Percentiles rank a stretch among this genome's conserved stretches.
Conservation (phyloP, 2,797 vertebrate species). For the Phylloscopus collybita region DNA sequence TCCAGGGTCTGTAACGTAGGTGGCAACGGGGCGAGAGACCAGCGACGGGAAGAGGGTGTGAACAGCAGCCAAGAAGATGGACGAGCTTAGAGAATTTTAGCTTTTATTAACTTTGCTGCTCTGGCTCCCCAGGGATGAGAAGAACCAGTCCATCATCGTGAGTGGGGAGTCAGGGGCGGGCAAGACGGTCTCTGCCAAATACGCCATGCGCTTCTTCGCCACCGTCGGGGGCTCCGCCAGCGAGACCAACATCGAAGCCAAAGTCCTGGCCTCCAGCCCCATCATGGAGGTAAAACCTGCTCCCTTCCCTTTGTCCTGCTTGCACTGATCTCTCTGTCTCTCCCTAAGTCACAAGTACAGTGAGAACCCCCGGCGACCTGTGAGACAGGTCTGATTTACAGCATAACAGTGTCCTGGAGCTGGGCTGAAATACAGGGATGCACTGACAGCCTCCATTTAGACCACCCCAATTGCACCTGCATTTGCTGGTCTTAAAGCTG, state of each 20-base stretch:
- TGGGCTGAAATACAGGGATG: background rate
- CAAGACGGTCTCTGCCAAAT: constrained; percentile 96
- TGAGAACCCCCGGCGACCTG: rapidly evolving
- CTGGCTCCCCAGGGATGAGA: constrained; percentile 84
- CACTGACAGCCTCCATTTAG: rapidly evolving
- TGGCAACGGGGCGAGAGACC: rapidly evolving
- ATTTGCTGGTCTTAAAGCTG: background rate
- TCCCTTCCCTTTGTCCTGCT: background rate
- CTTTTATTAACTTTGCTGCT: background rate
- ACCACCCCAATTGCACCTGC: background rate
- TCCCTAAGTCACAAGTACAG: rapidly evolving
- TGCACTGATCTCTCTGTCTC: rapidly evolving
- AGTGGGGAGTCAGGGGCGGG: constrained; percentile 95
- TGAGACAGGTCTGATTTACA: background rate
- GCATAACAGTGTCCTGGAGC: background rate
- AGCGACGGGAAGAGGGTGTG: rapidly evolving
- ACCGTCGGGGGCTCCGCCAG: constrained; percentile 88
- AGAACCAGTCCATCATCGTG: constrained; percentile 97
- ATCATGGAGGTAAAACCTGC: constrained; percentile 91
- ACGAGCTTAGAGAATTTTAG: background rate
- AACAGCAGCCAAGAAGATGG: background rate
- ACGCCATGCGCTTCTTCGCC: constrained; percentile 93
- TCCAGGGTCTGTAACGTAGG: rapidly evolving
- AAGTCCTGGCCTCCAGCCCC: constrained; percentile 92
- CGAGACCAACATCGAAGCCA: constrained; percentile 91